Base-by-base conservation (phyloP, 2,888 invertebrate genomes). In the Ethmia dodecea region DNA sequence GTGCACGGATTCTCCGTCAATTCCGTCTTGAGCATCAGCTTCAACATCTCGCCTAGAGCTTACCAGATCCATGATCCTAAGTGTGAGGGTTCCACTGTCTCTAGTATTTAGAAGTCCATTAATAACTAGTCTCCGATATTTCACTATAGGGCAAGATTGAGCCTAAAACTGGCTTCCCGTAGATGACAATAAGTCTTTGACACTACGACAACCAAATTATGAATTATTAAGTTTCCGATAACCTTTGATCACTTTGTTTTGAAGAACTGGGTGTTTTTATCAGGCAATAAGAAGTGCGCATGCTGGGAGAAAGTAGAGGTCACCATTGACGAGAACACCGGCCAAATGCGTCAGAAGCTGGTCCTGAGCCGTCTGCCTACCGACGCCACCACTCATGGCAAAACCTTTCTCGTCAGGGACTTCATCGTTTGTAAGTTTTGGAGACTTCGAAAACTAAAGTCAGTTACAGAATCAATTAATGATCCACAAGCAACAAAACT, bases 391-490 rank as follows among this genome's bases (percentile, higher is more conserved):
- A 45, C 83, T 0, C 49, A 66, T 4, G 67, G 66, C 11, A 74
- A 76, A 29, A 81, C 87, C 0, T 88, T 91, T 46, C 43, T 87
- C 15, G 63, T 89, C 8, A 72, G 87, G 33, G 88, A 89, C 49
- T 90, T 90, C 46, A 62, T 90, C 33, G 58, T 89, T 20, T 78
- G 91, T 91, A 65, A 75, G 87, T 3, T n/a, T n/a, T n/a, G n/a
- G n/a, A n/a, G n/a, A n/a, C n/a, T n/a, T n/a, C n/a, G n/a, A n/a
- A n/a, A n/a, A n/a, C n/a, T n/a, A n/a, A n/a, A n/a, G n/a, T n/a
- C n/a, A n/a, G n/a, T n/a, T n/a, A n/a, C n/a, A n/a, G n/a, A n/a
- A n/a, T n/a, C n/a, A n/a, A n/a, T n/a, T n/a, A n/a, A n/a, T n/a
- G n/a, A n/a, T n/a, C n/a, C n/a, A n/a, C n/a, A n/a, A n/a, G n/a